Base-by-base conservation (phyloP, 1,140 invertebrate genomes). In the Phocides pigmalion region DNA sequence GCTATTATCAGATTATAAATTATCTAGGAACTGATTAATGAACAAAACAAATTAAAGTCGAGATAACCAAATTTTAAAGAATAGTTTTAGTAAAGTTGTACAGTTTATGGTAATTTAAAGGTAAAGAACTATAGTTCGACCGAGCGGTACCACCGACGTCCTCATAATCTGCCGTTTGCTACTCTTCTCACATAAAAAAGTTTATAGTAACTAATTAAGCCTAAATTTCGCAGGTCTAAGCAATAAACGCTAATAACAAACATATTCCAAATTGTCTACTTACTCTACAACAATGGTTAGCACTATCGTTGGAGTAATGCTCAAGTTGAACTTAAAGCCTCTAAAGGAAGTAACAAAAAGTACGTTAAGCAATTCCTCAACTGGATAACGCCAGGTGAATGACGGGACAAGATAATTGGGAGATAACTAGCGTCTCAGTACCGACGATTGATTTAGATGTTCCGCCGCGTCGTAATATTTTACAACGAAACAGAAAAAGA, bases 401-500 rank as follows among this genome's bases (percentile, higher is more conserved):
- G 35, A 39, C 35, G 35, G 35, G 35, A 39, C 35, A 39, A 39
- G 35, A 39, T 39, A 39, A 39, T 39, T 39, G 35, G 28, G 28
- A 8, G 35, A 39, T 39, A 39, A 39, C 35, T 14, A 39, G 35
- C 9, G n/a, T 3, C 4, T 39, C n/a, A 4, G 3, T 0, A 2
- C 3, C n/a, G 35, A 14, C 35, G 35, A 39, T 39, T 39, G 35
- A 39, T 39, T 39, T 39, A 39, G 35, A 39, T 39, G 35, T 39
- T 3, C 2, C 32, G n/a, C 35, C 12, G 12, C 4, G 12, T 3
- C 12, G 35, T 4, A 35, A 35, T 35, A 39, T 39, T 39, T 39
- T 14, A 39, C 12, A 14, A 39, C 9, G 35, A 39, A 39, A 35
- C 32, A 35, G 32, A 3, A 35, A 35, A 14, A 14, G 35, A 9